Evolutionary conservation across 2,797 vertebrate species (phyloP), one percentile per base, ranked within the genome.

Genomic region (Gallinago solitaria): DNA sequence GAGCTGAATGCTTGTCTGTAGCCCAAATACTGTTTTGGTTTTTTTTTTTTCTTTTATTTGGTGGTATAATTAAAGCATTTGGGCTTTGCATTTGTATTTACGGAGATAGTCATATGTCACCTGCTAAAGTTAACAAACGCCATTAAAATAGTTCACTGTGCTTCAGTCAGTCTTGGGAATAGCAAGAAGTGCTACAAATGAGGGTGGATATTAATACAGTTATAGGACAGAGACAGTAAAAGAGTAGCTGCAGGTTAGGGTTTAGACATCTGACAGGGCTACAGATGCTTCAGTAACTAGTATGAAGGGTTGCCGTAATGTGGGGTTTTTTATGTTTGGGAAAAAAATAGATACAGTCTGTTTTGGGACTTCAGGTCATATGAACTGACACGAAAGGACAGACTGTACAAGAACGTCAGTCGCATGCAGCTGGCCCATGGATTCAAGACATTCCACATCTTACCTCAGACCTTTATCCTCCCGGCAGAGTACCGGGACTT

Each of bases 361-460:
- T 95, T 98, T 80, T 71, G 92, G 97, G 41, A 48, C 81, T 98
- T 81, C 97, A 99, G 99, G 95, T 99, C 99, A 1, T 99, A 99
- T 87, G 99, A 99, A 97, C 97, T 99, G 97, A 99, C 99, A 12
- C 99, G 99, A 68, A 99, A 99, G 98, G 99, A 99, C 97, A 98
- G 98, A 37, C 98, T 99, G 16, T 99, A 99, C 96, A 99, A 99
- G 98, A 99, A 99, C 65, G 98, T 99, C 97, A 98, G 99, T 98
- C 99, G 99, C 86, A 99, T 99, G 99, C 99, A 99, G 97, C 98
- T 99, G 86, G 97, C 98, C 8, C 98, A 99, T 8, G 99, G 99
- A 77, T 99, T 99, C 97, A 99, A 99, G 96, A 98, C 99, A 89
- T 99, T 99, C 97, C 99, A 99, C 95, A 99, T 99, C 71, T 98